phyloP scores from a whole-genome alignment of 1,140 invertebrate genomes.

The Macrotrachela quadricornifera region DNA sequence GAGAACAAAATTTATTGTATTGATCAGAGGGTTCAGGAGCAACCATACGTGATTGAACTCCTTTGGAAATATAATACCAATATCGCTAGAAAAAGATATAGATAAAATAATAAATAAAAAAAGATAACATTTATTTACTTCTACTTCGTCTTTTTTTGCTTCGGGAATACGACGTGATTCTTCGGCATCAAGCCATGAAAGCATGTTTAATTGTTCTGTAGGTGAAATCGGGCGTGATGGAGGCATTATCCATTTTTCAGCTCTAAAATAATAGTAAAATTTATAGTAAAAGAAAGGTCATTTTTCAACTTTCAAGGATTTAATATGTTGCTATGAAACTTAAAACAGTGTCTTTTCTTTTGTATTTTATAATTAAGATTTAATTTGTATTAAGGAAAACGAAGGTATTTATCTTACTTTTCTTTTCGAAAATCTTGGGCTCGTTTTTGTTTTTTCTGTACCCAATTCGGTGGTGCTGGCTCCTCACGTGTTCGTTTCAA shows the following conservation, averaged over 20 bases:
- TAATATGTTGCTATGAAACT: background rate
- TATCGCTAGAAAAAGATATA: conserved; percentile 20
- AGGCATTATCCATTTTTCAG: background rate
- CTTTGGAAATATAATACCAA: conserved; percentile 27
- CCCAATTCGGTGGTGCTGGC: too few relatives aligned
- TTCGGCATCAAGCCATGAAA: conserved; percentile 21
- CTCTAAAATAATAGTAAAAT: background rate
- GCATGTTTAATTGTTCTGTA: conserved; percentile 26
- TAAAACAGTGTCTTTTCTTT: background rate
- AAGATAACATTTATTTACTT: conserved; percentile 13
- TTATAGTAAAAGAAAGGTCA: background rate
- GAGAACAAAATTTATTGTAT: conserved; percentile 21
- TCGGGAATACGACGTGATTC: conserved; percentile 13
- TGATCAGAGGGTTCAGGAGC: conserved; percentile 27
- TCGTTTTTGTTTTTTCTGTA: too few relatives aligned
- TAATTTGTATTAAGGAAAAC: background rate
- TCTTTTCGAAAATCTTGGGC: too few relatives aligned
- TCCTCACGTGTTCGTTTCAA: too few relatives aligned
- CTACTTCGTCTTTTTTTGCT: conserved; percentile 19
- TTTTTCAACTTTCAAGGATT: background rate
- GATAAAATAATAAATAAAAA: background rate
- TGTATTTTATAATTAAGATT: background rate
- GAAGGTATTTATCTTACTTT: background rate
- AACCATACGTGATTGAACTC: conserved; percentile 24
- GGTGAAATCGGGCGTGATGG: conserved; percentile 23